Percentiles rank a stretch among this genome's conserved stretches.
These are phyloP conservation scores for Augochlorella aurata DNA, from an alignment of 2,888 invertebrate species.

Conservation along the genomic window DNA sequence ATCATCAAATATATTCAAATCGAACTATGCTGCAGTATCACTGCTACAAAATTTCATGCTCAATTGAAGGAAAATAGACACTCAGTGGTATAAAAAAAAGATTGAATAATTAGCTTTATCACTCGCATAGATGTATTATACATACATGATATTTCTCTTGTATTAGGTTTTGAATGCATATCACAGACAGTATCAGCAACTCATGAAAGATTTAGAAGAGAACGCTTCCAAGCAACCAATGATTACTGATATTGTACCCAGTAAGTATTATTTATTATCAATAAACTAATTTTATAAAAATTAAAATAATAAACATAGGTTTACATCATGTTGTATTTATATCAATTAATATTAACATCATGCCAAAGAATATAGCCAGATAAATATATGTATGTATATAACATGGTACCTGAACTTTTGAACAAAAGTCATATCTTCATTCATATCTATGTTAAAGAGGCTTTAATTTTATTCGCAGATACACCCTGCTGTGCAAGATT, in stretches of 20 bases:
- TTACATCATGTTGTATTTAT: background rate
- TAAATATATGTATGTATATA: no score
- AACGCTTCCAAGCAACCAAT: constrained; percentile 81
- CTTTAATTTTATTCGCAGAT: constrained; percentile 71
- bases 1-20: constrained; percentile 54
- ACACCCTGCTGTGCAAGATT: constrained; percentile 86
- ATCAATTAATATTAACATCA: no score
- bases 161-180: constrained; percentile 42
- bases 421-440: background rate
- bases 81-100: constrained; percentile 33
- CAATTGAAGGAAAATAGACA: constrained; percentile 58
- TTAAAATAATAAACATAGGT: background rate
- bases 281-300: background rate
- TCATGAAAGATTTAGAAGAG: constrained; percentile 83
- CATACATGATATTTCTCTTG: background rate
- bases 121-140: background rate
- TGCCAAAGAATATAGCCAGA: no score
- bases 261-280: constrained; percentile 73
- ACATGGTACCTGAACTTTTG: no score
- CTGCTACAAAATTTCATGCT: constrained; percentile 21
- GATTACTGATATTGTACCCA: constrained; percentile 82
- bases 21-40: constrained; percentile 41
- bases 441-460: background rate
- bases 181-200: constrained; percentile 79
- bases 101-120: background rate